Percentiles rank a stretch among this genome's conserved stretches.
These are phyloP conservation scores for Agrotis segetum DNA, from an alignment of 2,888 invertebrate genomes.

Conservation along the genomic window DNA sequence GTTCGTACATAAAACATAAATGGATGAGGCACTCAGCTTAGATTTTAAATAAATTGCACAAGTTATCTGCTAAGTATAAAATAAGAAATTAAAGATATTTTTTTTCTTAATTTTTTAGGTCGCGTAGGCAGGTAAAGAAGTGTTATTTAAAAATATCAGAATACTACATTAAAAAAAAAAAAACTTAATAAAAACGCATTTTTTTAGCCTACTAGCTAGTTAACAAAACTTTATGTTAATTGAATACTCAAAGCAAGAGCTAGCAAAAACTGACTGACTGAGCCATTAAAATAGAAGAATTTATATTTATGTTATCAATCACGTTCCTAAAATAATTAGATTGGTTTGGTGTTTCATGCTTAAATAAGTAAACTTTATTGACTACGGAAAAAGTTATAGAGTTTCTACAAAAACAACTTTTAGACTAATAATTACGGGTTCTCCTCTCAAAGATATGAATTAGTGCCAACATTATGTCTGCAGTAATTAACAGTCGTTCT, in stretches of 20 bases:
- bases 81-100: not conserved
- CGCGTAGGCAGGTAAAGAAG: no score
- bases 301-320: conserved; percentile 21
- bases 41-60: not conserved
- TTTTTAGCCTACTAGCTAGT: conserved; percentile 12
- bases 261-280: conserved; percentile 9
- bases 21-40: not conserved
- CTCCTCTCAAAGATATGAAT: not conserved
- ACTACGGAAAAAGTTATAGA: not conserved
- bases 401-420: not conserved
- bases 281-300: conserved; percentile 19
- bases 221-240: conserved; percentile 20
- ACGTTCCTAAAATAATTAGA: not conserved
- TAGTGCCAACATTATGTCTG: not conserved
- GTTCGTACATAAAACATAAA: not conserved
- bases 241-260: conserved; percentile 8
- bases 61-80: not conserved
- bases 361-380: not conserved
- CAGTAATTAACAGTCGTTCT: not conserved
- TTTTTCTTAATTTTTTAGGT: not conserved
- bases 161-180: not conserved
- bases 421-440: not conserved
- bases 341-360: not conserved
- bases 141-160: not conserved
- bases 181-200: not conserved